phyloP scores from a whole-genome alignment of 2,888 invertebrate genomes.

The Hydrotaea cyrtoneurina region DNA sequence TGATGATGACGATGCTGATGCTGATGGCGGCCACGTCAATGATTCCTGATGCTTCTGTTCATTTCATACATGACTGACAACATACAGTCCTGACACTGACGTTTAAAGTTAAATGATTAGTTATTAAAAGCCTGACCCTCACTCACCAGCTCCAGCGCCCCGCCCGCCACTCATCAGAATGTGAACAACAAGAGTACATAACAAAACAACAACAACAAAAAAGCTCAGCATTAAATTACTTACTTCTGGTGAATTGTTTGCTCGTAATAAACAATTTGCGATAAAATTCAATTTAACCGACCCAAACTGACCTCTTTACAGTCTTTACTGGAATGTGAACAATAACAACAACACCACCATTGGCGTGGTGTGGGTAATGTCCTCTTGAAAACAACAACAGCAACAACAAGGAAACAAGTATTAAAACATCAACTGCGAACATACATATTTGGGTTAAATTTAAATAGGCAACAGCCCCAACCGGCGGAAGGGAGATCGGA shows the following conservation, averaged over 20 bases:
- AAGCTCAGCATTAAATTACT: background rate
- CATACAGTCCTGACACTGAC: background rate
- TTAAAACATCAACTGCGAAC: background rate
- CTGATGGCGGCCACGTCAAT: constrained; percentile 21
- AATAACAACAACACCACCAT: background rate
- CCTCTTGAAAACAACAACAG: background rate
- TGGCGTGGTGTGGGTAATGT: background rate
- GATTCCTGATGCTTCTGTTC: constrained; percentile 8
- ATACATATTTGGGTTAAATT: background rate
- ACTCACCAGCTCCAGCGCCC: background rate
- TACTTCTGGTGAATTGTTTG: background rate
- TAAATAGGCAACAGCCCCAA: background rate
- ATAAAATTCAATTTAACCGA: constrained; percentile 2
- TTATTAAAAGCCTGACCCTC: background rate
- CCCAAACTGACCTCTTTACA: background rate
- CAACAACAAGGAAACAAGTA: background rate
- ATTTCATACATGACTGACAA: constrained; percentile 47
- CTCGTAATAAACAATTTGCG: constrained; percentile 5
- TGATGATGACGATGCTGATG: constrained; percentile 26
- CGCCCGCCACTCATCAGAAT: background rate
- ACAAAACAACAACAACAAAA: background rate
- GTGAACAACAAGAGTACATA: background rate
- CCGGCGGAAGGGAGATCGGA: no score
- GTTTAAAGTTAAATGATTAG: background rate
- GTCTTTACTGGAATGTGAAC: background rate